Percentiles rank a stretch among this genome's conserved stretches.
phyloP scores from a whole-genome alignment of 2,113 vertebrate species.

The Vanacampus margaritifer region DNA sequence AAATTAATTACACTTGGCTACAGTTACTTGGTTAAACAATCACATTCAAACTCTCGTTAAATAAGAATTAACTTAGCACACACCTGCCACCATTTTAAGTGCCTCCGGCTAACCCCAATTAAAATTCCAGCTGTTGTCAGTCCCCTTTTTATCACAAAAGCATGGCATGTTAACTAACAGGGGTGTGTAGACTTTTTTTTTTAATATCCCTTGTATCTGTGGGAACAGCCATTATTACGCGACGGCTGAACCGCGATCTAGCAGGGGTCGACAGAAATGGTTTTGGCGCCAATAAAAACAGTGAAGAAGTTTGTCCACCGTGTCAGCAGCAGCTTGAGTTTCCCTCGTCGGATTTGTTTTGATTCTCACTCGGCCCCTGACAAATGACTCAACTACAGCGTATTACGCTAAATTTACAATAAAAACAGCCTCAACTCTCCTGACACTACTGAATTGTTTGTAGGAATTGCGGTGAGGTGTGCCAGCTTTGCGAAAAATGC shows the following conservation, averaged over 20 bases:
- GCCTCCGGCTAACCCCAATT: no score
- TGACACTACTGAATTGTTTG: conserved; percentile 39
- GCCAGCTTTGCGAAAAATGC: conserved; percentile 21
- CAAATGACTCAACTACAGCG: conserved; percentile 32
- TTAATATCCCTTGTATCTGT: not conserved
- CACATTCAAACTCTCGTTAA: no score
- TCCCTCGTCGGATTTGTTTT: conserved; percentile 43
- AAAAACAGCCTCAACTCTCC: conserved; percentile 36
- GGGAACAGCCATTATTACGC: not conserved
- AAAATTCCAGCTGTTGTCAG: not conserved
- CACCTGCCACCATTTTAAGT: no score
- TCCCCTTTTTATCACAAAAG: not conserved
- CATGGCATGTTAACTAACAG: not conserved
- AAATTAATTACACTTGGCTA: no score
- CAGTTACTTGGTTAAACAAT: no score
- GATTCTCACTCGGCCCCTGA: conserved; percentile 36
- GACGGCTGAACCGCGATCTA: not conserved
- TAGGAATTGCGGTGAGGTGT: conserved; percentile 22
- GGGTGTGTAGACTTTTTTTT: not conserved
- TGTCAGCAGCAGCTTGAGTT: conserved; percentile 47
- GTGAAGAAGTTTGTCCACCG: conserved; percentile 35
- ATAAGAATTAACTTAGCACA: no score
- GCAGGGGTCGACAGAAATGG: conserved; percentile 1
- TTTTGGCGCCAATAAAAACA: conserved; percentile 56
- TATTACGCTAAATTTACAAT: conserved; percentile 35